Evolutionary conservation across 2,797 vertebrate genomes (phyloP).

Genomic region (Tapera naevia): DNA sequence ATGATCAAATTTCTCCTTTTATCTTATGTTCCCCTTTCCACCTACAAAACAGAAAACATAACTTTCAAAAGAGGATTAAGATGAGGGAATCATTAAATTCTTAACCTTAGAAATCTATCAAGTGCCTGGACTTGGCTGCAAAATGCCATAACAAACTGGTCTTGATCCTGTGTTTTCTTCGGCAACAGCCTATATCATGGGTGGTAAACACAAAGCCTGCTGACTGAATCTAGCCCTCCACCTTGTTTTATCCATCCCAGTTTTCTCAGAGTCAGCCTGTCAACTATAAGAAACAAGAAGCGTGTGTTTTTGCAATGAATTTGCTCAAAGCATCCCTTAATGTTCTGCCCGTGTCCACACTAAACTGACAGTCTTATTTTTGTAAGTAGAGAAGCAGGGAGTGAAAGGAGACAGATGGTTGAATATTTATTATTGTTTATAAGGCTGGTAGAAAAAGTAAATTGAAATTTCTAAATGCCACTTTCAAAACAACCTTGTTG

Average conservation of each 20-base stretch:
- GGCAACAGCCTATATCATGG: not conserved
- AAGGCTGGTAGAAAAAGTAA: not conserved
- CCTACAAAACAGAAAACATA: not conserved
- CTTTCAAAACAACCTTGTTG: not conserved
- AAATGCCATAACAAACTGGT: not conserved
- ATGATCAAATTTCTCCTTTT: not conserved
- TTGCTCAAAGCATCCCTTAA: conserved; percentile 27
- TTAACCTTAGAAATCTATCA: not conserved
- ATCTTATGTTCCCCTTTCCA: not conserved
- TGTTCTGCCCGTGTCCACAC: conserved; percentile 10
- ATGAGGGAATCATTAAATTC: not conserved
- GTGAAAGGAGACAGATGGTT: conserved; percentile 41
- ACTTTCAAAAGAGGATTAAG: not conserved
- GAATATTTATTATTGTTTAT: conserved; percentile 58
- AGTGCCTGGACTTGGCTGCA: not conserved
- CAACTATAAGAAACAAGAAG: conserved; percentile 11
- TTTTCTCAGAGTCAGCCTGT: not conserved
- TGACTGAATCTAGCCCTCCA: no score
- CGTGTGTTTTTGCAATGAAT: not conserved
- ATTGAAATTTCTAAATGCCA: not conserved
- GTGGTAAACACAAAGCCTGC: no score
- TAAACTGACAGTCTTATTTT: conserved; percentile 6
- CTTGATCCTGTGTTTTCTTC: not conserved
- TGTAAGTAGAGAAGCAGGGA: conserved; percentile 39
- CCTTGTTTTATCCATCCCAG: no score